Evolutionary conservation across 2,888 invertebrate genomes (phyloP), one percentile per base, ranked within the genome.

Genomic region (Brenthis hecate): DNA sequence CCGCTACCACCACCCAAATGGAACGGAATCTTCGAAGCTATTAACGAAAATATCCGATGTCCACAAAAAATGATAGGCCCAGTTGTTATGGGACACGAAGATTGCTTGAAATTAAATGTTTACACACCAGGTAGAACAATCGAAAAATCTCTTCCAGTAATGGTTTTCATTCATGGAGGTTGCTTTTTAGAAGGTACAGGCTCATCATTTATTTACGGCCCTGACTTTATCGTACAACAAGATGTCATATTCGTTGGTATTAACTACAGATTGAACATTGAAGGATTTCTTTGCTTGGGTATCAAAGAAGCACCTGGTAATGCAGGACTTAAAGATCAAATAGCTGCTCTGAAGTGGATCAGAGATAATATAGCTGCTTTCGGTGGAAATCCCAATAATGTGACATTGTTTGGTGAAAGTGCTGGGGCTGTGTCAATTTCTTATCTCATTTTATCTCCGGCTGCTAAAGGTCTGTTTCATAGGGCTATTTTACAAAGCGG

Each of bases 151-250:
- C 80, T 94, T 0, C 94, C 95, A 0, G 95, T 95, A 0, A 94
- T 95, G 94, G 94, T 95, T 3, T 95, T 93, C 86, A 89, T 95
- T 19, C 95, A 95, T 74, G 95, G 95, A 3, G 95, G 95, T 0
- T 94, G 94, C 71, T 95, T 94, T 79, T 89, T 93, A 11, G 92
- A 93, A 72, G 95, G 95, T 47, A 93, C 93, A 0, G 94, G 94
- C 1, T 92, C 94, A 16, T 88, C 94, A 0, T 94, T 94, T 72
- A 79, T 94, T 0, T 94, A 94, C 72, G 95, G 95, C 1, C 94
- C 94, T 0, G 94, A 94, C 70, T 94, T 93, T 73, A 85, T 95
- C 64, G 91, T 94, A 0, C 92, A 94, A 63, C 93, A 94, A 74
- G 91, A 93, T 69, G 90, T 95, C 0, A 84, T 95, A 2, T 85